These are phyloP conservation scores for Rhynchonycteris naso DNA, from an alignment of 2,797 vertebrate genomes.

Conservation along the genomic window DNA sequence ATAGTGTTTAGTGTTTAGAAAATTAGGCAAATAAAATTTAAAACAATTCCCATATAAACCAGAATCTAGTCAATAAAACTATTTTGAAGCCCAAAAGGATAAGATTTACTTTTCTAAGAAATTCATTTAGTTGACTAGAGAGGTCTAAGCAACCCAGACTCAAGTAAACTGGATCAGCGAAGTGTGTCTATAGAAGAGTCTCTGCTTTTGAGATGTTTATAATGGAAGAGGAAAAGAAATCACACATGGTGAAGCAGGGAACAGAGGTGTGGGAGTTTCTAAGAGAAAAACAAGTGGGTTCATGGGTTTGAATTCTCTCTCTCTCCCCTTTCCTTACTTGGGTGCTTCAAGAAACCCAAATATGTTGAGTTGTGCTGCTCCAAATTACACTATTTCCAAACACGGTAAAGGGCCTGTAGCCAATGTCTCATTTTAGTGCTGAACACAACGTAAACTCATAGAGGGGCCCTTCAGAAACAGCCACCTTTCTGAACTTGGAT, in stretches of 20 bases:
- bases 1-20: not conserved
- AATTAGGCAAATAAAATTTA: constrained; percentile 38
- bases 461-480: not conserved
- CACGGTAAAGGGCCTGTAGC: not conserved
- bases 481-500: not conserved
- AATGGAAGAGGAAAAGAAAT: constrained; percentile 9
- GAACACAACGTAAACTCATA: not conserved
- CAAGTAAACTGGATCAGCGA: not conserved
- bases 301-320: not conserved
- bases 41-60: constrained; percentile 50
- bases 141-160: constrained; percentile 5
- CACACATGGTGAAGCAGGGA: not conserved
- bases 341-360: constrained; percentile 21
- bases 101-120: constrained; percentile 48
- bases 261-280: not conserved
- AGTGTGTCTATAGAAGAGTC: not conserved
- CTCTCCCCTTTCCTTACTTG: not conserved
- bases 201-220: not conserved
- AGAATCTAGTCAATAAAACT: constrained; percentile 45
- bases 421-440: not conserved
- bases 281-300: not conserved
- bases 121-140: constrained; percentile 31
- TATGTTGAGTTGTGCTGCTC: not conserved
- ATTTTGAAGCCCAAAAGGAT: constrained; percentile 9
- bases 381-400: not conserved